phyloP scores from a whole-genome alignment of 2,113 vertebrate genomes.

The Balaenoptera acutorostrata region DNA sequence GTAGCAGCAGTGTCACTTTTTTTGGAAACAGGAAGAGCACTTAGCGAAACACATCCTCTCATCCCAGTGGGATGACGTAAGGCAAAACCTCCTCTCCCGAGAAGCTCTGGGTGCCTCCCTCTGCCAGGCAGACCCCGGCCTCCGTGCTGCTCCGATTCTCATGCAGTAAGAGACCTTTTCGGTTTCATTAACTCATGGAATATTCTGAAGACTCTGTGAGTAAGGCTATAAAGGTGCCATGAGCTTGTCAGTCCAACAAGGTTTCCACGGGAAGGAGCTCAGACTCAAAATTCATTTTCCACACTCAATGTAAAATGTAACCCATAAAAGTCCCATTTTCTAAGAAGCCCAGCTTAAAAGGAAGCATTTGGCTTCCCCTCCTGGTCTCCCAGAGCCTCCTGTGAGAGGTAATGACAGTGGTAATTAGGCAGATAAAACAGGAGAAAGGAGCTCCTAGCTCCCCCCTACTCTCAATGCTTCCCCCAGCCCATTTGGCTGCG shows the following conservation, averaged over 20 bases:
- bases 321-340: slow-evolving; percentile 60
- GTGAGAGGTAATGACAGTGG: slow-evolving; percentile 13
- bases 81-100: slow-evolving; percentile 17
- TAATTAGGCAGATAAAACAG: neutral
- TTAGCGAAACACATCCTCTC: slow-evolving; percentile 63
- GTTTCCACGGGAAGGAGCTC: slow-evolving; percentile 74
- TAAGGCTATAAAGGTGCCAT: slow-evolving; percentile 82
- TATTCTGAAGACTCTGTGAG: slow-evolving; percentile 80
- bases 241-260: slow-evolving; percentile 76
- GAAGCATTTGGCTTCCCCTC: slow-evolving; percentile 44
- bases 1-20: neutral
- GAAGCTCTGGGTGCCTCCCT: neutral
- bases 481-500: neutral
- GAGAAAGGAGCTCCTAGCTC: neutral
- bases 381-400: slow-evolving; percentile 30
- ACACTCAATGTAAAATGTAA: slow-evolving; percentile 69
- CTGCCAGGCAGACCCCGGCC: neutral
- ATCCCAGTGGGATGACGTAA: slow-evolving; percentile 52
- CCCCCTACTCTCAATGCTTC: neutral
- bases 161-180: slow-evolving; percentile 37
- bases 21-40: slow-evolving; percentile 68
- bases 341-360: slow-evolving; percentile 54
- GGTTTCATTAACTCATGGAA: slow-evolving; percentile 72
- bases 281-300: slow-evolving; percentile 73
- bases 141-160: neutral